Base-by-base conservation (phyloP, 2,888 invertebrate species). In the Cheilosia impressa region DNA sequence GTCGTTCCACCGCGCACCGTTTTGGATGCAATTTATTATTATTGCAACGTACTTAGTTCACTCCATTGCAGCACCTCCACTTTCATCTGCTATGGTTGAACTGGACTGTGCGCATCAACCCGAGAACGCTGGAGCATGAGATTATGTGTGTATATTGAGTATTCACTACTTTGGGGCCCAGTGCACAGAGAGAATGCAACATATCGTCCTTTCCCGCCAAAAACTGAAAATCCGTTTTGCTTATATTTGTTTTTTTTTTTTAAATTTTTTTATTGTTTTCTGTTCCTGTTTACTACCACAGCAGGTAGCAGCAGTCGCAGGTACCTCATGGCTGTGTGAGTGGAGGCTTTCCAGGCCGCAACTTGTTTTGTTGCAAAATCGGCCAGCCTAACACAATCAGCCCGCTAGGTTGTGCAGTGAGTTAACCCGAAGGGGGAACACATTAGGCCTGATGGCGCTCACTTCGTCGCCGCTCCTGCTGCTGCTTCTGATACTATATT, bases 41-140 rank as follows among this genome's bases (percentile, higher is more conserved):
- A 85, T 85, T 81, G 81, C 85, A 81, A 45, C 81, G 85, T 81
- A 85, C 85, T 85, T 85, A 85, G 85, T 85, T 77, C 85, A 85
- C 71, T 85, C 72, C 85, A 81, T 85, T 85, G 85, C 85, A 85
- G 58, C 81, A 81, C 81, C 81, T 66, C 80, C 71, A 55, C 78
- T 63, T 71, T 50, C 71, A 52, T 24, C 43, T 31, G 17, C 38
- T n/a, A 34, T 38, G 22, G 22, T 9, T 47, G 43, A 6, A 9
- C 10, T 52, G 22, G 31, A 31, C 31, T 22, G 7, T 38, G 38
- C 38, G 24, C 24, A 27, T 19, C 38, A 10, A 43, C 34, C 50
- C 34, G 38, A n/a, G n/a, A 17, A 55, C 58, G n/a, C 66, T 50
- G 45, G 66, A 71, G 76, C 68, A 66, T 76, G 65, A 68, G 76